Evolutionary conservation across 1,140 invertebrate genomes (phyloP).

Genomic region (Phocides pigmalion): DNA sequence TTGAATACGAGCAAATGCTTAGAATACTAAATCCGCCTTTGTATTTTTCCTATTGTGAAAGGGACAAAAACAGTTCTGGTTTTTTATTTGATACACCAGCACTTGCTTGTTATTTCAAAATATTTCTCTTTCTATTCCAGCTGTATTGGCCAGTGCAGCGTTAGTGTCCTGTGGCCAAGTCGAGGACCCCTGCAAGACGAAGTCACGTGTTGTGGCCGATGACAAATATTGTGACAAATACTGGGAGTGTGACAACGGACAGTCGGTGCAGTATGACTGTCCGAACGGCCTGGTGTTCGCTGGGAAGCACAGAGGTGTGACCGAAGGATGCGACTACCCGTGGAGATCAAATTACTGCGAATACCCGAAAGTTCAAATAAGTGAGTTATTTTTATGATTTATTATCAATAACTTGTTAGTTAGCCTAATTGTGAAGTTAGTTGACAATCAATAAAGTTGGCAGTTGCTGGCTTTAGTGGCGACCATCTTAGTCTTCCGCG

Average conservation of each 20-base stretch:
- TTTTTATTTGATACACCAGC: too few species aligned
- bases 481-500: too few species aligned
- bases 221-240: conserved; percentile 94
- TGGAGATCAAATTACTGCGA: conserved; percentile 95
- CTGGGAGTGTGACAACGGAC: conserved; percentile 91
- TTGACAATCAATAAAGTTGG: too few species aligned
- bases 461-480: too few species aligned
- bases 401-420: too few species aligned
- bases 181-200: conserved; percentile 91
- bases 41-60: too few species aligned
- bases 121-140: conserved; percentile 44
- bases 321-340: conserved; percentile 94
- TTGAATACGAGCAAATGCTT: too few species aligned
- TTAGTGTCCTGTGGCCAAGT: conserved; percentile 60
- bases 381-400: conserved; percentile 65
- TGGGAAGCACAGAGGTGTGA: conserved; percentile 93
- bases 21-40: too few species aligned
- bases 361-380: conserved; percentile 80
- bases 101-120: conserved; percentile 13
- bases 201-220: conserved; percentile 89
- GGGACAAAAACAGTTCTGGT: too few species aligned
- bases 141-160: conserved; percentile 48
- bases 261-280: conserved; percentile 93
- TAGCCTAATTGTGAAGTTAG: too few species aligned
- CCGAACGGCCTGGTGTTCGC: conserved; percentile 95